Base-by-base conservation (phyloP, 1,140 invertebrate species). In the Odontomachus brunneus region DNA sequence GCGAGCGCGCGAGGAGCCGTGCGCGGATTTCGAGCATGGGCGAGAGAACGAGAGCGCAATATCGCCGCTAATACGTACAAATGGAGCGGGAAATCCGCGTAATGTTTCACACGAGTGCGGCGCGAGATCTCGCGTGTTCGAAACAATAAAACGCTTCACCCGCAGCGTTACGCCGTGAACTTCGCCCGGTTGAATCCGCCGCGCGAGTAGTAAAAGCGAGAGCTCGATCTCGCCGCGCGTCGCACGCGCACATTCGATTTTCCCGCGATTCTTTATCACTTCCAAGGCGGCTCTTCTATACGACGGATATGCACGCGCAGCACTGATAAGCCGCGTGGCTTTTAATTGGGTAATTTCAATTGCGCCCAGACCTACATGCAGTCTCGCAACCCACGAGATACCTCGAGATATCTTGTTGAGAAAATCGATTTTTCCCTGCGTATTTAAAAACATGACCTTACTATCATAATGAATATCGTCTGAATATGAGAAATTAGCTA, bases 81-180 rank as follows among this genome's bases (percentile, higher is more conserved):
- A 80, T 57, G 33, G 33, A 51, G 65, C 51, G 51, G 24, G 51
- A 71, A 80, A 71, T 71, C 24, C n/a, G 22, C 65, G 22, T 24
- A 29, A 14, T 57, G 51, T 59, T 71, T 15, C 75, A 55, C 17
- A 55, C 65, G 51, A 48, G 38, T 1, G 33, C 22, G 29, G 49
- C 44, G 38, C 7, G 33, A n/a, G 33, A 71, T 80, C 69, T 71
- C 26, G 51, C 26, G 14, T 59, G 57, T 44, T 44, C 38, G 38
- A 80, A 80, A 80, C 65, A 80, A 80, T 80, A 67, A 33, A 71
- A 33, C 74, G 33, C 24, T 76, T 53, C 53, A 38, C 48, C 15
- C 57, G 44, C n/a, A 4, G n/a, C 51, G 29, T 65, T 33, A 44
- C 38, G 38, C 1, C 60, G 59, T 15, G 60, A 33, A 53, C 62